Evolutionary conservation across 2,888 invertebrate species (phyloP).

Genomic region (Heliconius cydno): DNA sequence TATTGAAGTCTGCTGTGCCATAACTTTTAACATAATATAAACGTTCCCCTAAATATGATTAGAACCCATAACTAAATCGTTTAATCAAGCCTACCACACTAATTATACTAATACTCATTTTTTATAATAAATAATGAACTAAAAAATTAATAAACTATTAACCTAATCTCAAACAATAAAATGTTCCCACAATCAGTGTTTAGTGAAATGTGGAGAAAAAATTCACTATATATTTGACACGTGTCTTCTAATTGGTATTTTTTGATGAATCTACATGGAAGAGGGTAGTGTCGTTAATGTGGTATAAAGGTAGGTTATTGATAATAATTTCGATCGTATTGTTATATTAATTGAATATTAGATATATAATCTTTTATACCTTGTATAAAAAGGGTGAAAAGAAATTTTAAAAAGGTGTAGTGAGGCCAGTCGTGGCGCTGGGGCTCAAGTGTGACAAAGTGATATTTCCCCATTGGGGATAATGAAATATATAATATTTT

Average conservation of each 20-base stretch:
- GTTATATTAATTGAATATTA: conserved; percentile 17
- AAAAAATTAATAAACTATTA: conserved; percentile 16
- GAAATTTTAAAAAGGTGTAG: background rate
- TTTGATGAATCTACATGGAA: conserved; percentile 6
- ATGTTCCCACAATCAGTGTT: conserved; percentile 23
- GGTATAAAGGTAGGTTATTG: conserved; percentile 12
- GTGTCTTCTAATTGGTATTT: conserved; percentile 44
- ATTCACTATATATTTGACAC: conserved; percentile 27
- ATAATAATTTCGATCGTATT: background rate
- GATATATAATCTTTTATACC: background rate
- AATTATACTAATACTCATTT: background rate
- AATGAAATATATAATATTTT: background rate
- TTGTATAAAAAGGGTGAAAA: background rate
- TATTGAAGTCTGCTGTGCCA: background rate
- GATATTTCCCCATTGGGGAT: background rate
- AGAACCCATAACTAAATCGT: background rate
- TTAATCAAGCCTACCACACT: background rate
- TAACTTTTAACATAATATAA: background rate
- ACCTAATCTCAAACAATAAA: background rate
- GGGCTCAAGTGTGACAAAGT: background rate
- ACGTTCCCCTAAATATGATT: background rate
- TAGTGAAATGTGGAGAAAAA: conserved; percentile 31
- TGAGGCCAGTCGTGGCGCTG: background rate
- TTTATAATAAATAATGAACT: background rate
- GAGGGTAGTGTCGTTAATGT: background rate